Evolutionary conservation across 1,140 invertebrate species (phyloP).

Genomic region (Diorhabda sublineata): DNA sequence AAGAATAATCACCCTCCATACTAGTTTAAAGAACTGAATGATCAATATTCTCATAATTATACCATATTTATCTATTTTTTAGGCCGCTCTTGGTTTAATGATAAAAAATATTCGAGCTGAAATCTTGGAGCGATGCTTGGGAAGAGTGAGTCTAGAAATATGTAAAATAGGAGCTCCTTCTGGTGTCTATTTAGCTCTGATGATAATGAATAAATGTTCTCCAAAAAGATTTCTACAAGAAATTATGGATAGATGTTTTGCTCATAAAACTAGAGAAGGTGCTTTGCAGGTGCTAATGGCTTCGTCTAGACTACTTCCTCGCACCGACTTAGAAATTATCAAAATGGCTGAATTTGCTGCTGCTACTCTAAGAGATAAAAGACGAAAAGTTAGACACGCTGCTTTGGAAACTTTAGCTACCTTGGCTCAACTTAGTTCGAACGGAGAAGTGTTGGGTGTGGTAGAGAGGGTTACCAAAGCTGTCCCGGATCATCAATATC

Average conservation of each 20-base stretch:
- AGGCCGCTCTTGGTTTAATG: conserved; percentile 25
- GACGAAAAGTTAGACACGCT: conserved; percentile 71
- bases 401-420: conserved; percentile 77
- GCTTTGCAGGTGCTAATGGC: conserved; percentile 73
- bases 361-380: conserved; percentile 61
- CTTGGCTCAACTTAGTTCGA: conserved; percentile 67
- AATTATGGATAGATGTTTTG: conserved; percentile 25
- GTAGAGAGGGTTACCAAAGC: conserved; percentile 48
- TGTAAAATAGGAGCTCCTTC: conserved; percentile 58
- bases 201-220: conserved; percentile 62
- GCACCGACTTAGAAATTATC: conserved; percentile 71
- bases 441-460: conserved; percentile 49
- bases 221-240: conserved; percentile 53
- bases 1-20: too few relatives aligned
- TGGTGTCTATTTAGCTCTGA: conserved; percentile 56
- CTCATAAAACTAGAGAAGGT: conserved; percentile 31
- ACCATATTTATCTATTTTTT: conserved; percentile 7
- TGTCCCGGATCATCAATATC: conserved; percentile 46
- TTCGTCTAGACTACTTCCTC: conserved; percentile 72
- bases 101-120: conserved; percentile 40
- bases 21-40: too few relatives aligned
- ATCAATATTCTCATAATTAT: neutral
- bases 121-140: conserved; percentile 47
- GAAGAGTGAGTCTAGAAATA: conserved; percentile 54
- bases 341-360: conserved; percentile 56